Base-by-base conservation (phyloP, 2,797 vertebrate species). In the Intellagama lesueurii region DNA sequence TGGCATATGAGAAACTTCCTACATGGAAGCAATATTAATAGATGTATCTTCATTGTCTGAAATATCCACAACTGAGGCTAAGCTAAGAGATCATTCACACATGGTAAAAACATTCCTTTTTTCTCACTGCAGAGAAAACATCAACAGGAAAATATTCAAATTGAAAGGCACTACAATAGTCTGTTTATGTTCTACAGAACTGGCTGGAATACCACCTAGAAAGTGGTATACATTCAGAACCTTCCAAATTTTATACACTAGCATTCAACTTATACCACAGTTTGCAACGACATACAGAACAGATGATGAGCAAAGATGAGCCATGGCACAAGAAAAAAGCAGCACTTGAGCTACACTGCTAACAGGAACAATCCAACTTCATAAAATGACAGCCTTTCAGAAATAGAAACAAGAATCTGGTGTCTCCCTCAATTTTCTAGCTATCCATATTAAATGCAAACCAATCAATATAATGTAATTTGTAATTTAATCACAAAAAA, bases 401-500 rank as follows among this genome's bases (percentile, higher is more conserved):
- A 66, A 88, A 32, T 2, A 66, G 30, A 35, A 66, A 76, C 11
- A 19, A 72, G 3, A 66, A 73, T 32, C 26, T 85, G 78, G 12
- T 60, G 7, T 83, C 84, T 68, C 14, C 81, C n/a, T 49, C 81
- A 7, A 1, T 85, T 80, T 40, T 84, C 9, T 44, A 78, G 12
- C 35, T 78, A 77, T 44, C 49, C n/a, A 81, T 68, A 68, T 68
- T 75, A 75, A 86, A 81, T 64, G 44, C 40, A 80, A 40, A 72
- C 47, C 35, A 44, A 52, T 8, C 30, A 73, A 60, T 72, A 79
- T 79, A 70, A 35, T 81, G 44, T 81, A 64, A 73, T 85, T 78
- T 87, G 75, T 0, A 89, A 64, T 8, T 87, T 84, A 81, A 92
- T 76, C 35, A 89, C 19, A 47, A 80, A 66, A 89, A 90, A 78